These are phyloP conservation scores for Callaeas wilsoni DNA, from an alignment of 2,113 vertebrate species.

Conservation along the genomic window DNA sequence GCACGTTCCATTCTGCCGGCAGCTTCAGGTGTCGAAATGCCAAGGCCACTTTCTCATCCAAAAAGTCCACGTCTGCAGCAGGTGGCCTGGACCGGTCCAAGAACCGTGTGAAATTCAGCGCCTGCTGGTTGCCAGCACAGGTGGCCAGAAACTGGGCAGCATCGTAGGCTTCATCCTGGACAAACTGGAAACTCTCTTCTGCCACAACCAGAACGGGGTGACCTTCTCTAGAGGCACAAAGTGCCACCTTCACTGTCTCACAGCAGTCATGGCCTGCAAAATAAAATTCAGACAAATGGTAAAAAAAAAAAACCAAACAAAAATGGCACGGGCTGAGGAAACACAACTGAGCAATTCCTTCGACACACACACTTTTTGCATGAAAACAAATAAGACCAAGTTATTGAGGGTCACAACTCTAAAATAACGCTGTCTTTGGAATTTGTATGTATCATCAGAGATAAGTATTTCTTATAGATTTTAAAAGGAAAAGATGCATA, in stretches of 20 bases:
- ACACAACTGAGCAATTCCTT: background rate
- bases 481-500: background rate
- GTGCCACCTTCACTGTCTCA: constrained; percentile 86
- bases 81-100: constrained; percentile 86
- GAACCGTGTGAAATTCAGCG: constrained; percentile 85
- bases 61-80: constrained; percentile 79
- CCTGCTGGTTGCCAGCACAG: constrained; percentile 82
- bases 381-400: background rate
- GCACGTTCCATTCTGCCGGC: constrained; percentile 86
- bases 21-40: constrained; percentile 87
- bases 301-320: background rate
- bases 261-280: constrained; percentile 89
- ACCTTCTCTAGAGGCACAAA: constrained; percentile 78
- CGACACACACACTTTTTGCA: background rate
- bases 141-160: constrained; percentile 92
- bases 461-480: background rate
- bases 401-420: background rate
- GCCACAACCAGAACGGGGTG: constrained; percentile 74
- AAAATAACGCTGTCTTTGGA: background rate
- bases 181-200: constrained; percentile 82
- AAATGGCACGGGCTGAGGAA: background rate
- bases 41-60: constrained; percentile 87
- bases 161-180: constrained; percentile 90
- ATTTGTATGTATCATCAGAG: background rate
- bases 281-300: background rate